Evolutionary conservation across 64 coral and sea anemone genomes (phyloP), one percentile per base, ranked within the genome.

Genomic region (Stichodactyla mertensii): DNA sequence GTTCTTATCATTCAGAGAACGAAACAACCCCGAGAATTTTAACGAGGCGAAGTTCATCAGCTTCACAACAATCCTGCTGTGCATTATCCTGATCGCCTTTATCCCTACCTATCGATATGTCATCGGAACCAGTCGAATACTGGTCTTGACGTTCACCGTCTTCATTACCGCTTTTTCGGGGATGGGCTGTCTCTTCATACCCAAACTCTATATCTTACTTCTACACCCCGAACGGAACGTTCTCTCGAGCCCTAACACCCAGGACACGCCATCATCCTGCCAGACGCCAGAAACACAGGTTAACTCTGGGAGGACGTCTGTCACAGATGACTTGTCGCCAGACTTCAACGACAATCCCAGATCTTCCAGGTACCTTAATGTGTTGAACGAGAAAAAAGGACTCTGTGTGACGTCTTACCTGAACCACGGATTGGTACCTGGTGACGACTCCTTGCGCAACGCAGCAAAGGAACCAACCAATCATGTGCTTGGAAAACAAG

Each of bases 81-180:
- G 97, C 12, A 99, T 99, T 27, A 77, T 99, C 4, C 80, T 95
- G 8, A 94, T 94, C 11, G 93, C 97, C 0, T 99, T 99, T 52
- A 92, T 95, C 23, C 93, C 93, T 0, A 99, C 97, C 9, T 99
- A 99, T 52, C 89, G 93, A 1, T 99, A 92, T 55, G 97, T 94
- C 12, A 28, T 83, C 10, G 97, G 97, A 78, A 91, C 79, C 19
- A 99, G 91, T 27, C 90, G 88, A 19, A 90, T 89, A 24, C 53
- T 95, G 15, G 97, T 99, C 8, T 61, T 99, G 6, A 90, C 93
- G 0, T 95, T 94, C 6, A 91, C 97, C 1, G 60, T 86, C 5
- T 94, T 99, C n/a, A 86, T 89, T 31, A 88, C 87, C 14, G 90
- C 93, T 16, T 92, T 99, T 19, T 83, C 97, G 0, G 87, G 90